Conservation (phyloP, 2,797 vertebrate species). For the Premnoplex brunnescens region DNA sequence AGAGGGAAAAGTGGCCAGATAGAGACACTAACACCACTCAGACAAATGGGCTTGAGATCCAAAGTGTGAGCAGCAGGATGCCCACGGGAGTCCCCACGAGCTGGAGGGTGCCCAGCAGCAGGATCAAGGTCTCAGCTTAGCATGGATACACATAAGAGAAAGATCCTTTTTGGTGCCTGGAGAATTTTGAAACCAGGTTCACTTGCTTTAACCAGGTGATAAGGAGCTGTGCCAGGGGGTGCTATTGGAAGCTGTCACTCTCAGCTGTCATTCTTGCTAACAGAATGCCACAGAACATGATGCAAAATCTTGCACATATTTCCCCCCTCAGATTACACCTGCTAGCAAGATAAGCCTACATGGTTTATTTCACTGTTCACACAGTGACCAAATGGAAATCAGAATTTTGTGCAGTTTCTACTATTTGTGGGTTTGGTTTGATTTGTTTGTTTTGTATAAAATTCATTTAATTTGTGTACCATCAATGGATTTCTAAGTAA, state of each 20-base stretch:
- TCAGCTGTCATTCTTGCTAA: neutral
- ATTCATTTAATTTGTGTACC: neutral
- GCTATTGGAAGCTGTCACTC: neutral
- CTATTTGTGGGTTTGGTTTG: neutral
- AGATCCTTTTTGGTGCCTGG: neutral
- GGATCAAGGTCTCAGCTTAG: neutral
- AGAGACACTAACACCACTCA: neutral
- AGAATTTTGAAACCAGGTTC: neutral
- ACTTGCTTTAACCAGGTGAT: neutral
- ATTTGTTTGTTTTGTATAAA: neutral
- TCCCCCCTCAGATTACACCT: slow-evolving; percentile 15
- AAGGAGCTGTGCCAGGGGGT: neutral
- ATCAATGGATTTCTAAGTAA: neutral
- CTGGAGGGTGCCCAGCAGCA: neutral
- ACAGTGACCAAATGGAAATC: neutral
- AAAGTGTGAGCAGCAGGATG: neutral
- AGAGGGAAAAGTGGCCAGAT: neutral
- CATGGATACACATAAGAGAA: neutral
- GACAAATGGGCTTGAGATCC: neutral
- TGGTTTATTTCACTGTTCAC: neutral
- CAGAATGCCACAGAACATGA: neutral
- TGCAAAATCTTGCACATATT: neutral
- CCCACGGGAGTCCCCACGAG: neutral
- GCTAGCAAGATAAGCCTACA: neutral
- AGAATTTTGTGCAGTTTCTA: neutral